These are phyloP conservation scores for Apodemus speciosus DNA, from an alignment of 2,113 vertebrate genomes.

Conservation along the genomic window DNA sequence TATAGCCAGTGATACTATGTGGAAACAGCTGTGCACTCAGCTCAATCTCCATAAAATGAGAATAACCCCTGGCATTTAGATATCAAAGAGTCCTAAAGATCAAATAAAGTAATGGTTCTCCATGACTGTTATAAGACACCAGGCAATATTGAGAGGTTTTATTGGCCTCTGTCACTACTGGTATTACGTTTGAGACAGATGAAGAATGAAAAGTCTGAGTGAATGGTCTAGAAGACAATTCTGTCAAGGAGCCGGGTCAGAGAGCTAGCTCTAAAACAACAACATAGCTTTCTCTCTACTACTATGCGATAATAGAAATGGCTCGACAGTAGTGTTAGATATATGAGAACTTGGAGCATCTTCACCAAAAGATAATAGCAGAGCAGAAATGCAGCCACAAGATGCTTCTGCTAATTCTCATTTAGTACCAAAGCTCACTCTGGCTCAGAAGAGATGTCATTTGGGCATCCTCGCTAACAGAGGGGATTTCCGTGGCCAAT, in stretches of 20 bases:
- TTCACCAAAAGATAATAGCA: background rate
- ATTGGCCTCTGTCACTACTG: background rate
- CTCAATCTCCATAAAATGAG: background rate
- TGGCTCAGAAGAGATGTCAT: background rate
- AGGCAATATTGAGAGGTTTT: background rate
- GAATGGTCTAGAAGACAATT: background rate
- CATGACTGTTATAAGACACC: background rate
- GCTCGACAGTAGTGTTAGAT: background rate
- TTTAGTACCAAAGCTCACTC: background rate
- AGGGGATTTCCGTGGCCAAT: background rate
- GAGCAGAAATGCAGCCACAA: background rate
- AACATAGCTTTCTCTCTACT: background rate
- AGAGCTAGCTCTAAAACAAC: background rate
- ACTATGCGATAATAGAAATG: background rate
- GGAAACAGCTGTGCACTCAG: background rate
- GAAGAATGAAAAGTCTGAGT: background rate
- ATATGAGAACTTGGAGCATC: rapidly evolving
- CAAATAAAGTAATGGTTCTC: background rate
- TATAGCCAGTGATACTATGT: background rate
- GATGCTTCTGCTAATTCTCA: background rate
- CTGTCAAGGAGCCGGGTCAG: background rate
- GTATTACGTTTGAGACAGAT: background rate
- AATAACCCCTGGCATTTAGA: background rate
- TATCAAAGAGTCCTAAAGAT: background rate
- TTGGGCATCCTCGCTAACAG: background rate